Evolutionary conservation across 2,888 invertebrate genomes (phyloP), one percentile per base, ranked within the genome.

Genomic region (Norana najaformis): DNA sequence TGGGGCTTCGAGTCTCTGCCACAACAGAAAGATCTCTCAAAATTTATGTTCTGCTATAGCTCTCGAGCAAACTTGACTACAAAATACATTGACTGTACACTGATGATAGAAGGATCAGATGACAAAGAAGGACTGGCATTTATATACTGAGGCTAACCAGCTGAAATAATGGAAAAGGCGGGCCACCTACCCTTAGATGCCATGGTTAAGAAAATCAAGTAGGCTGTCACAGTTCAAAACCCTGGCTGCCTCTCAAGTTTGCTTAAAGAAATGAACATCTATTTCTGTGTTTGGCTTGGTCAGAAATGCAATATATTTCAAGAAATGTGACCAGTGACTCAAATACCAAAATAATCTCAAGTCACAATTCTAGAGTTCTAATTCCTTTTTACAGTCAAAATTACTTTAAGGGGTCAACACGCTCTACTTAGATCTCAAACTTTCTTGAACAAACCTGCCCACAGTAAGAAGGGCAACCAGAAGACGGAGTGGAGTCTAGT

Each of bases 241-340:
- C 69, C n/a, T 69, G 69, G 69, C n/a, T 69, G 69, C 69, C 69
- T 69, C n/a, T 69, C n/a, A 13, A 0, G 8, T 69, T 69, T 0
- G 69, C 8, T n/a, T 69, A 69, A n/a, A 69, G n/a, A 69, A n/a
- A 69, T 69, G 30, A 69, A n/a, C 1, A n/a, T 69, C n/a, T 69
- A 47, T 47, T 47, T 47, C 47, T 47, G 23, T 23, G n/a, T n/a
- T n/a, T n/a, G n/a, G n/a, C 47, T 47, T 20, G 18, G 30, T 69
- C 69, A 69, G 69, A 69, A 69, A 69, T 1, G n/a, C 69, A 69
- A 69, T 1, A n/a, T 1, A 69, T 69, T 69, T 69, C n/a, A 30
- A 69, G n/a, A 69, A 69, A 69, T n/a, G 69, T n/a, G 69, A 69
- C 30, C 69, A 69, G 69, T 69, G n/a, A 69, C 69, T 69, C n/a